Conservation (phyloP, 2,888 invertebrate species). For the Bruchidius siliquastri region DNA sequence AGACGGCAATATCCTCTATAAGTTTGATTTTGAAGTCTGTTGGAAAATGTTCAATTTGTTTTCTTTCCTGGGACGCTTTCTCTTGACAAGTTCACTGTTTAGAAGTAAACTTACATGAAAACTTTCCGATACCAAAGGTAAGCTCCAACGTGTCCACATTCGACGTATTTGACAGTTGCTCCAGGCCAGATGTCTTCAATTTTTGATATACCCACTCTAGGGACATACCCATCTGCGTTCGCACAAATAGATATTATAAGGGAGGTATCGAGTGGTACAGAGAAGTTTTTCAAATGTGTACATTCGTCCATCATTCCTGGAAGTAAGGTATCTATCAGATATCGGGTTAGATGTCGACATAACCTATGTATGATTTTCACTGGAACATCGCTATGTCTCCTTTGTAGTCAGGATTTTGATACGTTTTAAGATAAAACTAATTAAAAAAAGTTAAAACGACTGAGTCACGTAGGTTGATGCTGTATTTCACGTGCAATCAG, state of each 20-base stretch:
- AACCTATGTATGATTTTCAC: too few relatives aligned
- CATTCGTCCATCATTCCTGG: constrained; percentile 90
- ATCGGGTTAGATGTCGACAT: not conserved
- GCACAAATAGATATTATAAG: constrained; percentile 89
- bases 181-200: constrained; percentile 92
- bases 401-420: too few relatives aligned
- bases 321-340: not conserved
- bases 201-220: constrained; percentile 74
- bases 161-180: constrained; percentile 78
- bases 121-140: constrained; percentile 81
- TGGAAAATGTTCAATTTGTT: too few relatives aligned
- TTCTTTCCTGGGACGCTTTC: too few relatives aligned
- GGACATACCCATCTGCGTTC: constrained; percentile 85
- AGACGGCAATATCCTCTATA: too few relatives aligned
- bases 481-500: too few relatives aligned
- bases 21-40: too few relatives aligned
- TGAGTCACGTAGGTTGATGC: too few relatives aligned
- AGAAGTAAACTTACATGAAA: constrained; percentile 65
- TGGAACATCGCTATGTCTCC: too few relatives aligned
- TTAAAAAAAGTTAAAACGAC: too few relatives aligned
- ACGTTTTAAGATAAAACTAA: too few relatives aligned
- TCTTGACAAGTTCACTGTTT: not conserved
- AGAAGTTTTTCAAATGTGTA: constrained; percentile 92
- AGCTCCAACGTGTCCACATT: constrained; percentile 86
- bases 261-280: constrained; percentile 80